Evolutionary conservation across 2,888 invertebrate species (phyloP).

Genomic region (Cerceris ruficornis): DNA sequence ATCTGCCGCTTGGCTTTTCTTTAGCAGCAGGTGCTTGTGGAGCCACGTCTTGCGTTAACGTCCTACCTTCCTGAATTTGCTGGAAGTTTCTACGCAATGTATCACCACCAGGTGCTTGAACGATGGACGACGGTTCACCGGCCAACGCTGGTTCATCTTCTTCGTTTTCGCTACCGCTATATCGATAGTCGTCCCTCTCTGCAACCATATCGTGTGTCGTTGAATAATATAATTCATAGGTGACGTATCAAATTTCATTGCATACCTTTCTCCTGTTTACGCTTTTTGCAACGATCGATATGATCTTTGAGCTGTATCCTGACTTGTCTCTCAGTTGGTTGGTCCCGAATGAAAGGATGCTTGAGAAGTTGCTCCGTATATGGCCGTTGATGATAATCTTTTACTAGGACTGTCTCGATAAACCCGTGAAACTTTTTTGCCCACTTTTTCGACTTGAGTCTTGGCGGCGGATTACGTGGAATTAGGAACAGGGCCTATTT

Average conservation of each 20-base stretch:
- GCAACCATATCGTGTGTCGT: slow-evolving; percentile 16
- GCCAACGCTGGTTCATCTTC: slow-evolving; percentile 96
- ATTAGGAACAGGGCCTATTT: slow-evolving; percentile 94
- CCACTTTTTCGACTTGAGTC: slow-evolving; percentile 99
- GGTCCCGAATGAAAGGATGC: slow-evolving; percentile 99
- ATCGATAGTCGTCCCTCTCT: slow-evolving; percentile 85
- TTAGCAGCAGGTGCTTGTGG: slow-evolving; percentile 74
- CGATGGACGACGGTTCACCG: slow-evolving; percentile 97
- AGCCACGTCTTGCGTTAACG: slow-evolving; percentile 84
- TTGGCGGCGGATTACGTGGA: slow-evolving; percentile 98
- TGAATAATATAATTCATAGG: neutral
- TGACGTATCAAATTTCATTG: no score
- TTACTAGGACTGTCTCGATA: slow-evolving; percentile 98
- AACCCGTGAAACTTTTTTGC: slow-evolving; percentile 98
- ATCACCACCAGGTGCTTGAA: slow-evolving; percentile 95
- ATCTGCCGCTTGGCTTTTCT: slow-evolving; percentile 73
- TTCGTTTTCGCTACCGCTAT: slow-evolving; percentile 98
- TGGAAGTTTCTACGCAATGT: slow-evolving; percentile 98
- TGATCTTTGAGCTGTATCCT: slow-evolving; percentile 99
- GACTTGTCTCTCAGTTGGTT: slow-evolving; percentile 99
- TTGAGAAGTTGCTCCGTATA: slow-evolving; percentile 98
- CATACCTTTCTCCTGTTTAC: slow-evolving; percentile 92
- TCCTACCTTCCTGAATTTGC: slow-evolving; percentile 94
- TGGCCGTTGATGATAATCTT: slow-evolving; percentile 99
- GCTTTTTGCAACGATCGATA: slow-evolving; percentile 98